Evolutionary conservation across 2,797 vertebrate genomes (phyloP).

Genomic region (Sarcophilus harrisii): DNA sequence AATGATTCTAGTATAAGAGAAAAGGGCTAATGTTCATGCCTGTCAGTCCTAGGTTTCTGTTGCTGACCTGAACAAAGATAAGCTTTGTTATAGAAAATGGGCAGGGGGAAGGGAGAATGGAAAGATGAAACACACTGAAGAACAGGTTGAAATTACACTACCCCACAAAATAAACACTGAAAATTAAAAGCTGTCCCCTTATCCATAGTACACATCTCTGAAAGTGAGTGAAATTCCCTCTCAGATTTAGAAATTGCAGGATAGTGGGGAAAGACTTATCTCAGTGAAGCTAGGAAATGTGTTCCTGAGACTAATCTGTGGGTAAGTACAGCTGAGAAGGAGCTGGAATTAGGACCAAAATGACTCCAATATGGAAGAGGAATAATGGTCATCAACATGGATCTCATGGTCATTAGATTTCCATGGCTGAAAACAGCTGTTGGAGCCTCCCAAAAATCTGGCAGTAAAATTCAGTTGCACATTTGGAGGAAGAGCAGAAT

Average conservation of each 20-base stretch:
- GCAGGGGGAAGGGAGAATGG: constrained; percentile 43
- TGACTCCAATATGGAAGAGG: constrained; percentile 5
- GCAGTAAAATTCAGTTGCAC: constrained; percentile 55
- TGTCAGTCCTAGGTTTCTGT: constrained; percentile 35
- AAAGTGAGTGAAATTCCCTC: not conserved
- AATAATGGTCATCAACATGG: not conserved
- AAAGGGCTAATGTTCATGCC: constrained; percentile 44
- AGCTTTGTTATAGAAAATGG: constrained; percentile 9
- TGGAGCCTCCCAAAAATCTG: constrained; percentile 59
- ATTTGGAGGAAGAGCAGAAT: constrained; percentile 52
- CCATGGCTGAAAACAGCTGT: constrained; percentile 20
- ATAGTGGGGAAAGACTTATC: not conserved
- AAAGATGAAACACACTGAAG: constrained; percentile 37
- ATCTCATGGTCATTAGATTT: constrained; percentile 45
- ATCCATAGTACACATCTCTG: not conserved
- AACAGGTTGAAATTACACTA: not conserved
- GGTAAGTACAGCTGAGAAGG: not conserved
- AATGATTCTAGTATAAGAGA: constrained; percentile 52
- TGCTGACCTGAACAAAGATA: constrained; percentile 51
- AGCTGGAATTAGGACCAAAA: not conserved
- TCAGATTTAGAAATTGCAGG: not conserved
- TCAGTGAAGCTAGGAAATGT: not conserved
- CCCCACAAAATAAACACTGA: not conserved
- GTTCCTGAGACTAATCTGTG: too few relatives aligned
- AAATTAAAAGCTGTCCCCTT: not conserved